A percentile compares a stretch with the other conserved stretches of the same genome.
These are phyloP conservation scores for Anabas testudineus DNA, from an alignment of 2,797 vertebrate species.

Conservation along the genomic window DNA sequence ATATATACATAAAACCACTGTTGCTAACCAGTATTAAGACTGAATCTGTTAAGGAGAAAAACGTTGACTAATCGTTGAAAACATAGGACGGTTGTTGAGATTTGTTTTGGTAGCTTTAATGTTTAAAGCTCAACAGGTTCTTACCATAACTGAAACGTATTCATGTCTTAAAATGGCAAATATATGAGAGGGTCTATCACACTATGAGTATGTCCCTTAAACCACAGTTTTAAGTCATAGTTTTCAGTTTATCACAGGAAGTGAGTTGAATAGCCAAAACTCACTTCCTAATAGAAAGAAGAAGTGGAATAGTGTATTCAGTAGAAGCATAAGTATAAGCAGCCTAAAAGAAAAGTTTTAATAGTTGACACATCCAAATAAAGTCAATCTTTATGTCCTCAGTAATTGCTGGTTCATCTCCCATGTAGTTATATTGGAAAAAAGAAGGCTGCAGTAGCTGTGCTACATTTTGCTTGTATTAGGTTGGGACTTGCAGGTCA, in stretches of 20 bases:
- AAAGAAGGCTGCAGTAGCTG: slow-evolving; percentile 9
- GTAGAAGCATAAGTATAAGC: too few relatives aligned
- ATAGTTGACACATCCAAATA: slow-evolving; percentile 1
- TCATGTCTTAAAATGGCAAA: not conserved
- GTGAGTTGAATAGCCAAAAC: slow-evolving; percentile 9
- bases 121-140: not conserved
- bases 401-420: too few relatives aligned
- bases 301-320: slow-evolving; percentile 62
- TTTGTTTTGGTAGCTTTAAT: not conserved
- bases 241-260: slow-evolving; percentile 48
- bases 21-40: not conserved
- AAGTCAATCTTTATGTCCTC: too few relatives aligned
- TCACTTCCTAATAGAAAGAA: slow-evolving; percentile 70
- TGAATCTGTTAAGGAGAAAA: not conserved
- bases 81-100: not conserved
- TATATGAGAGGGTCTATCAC: not conserved
- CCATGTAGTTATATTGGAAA: too few relatives aligned
- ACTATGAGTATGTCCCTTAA: not conserved
- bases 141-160: not conserved
- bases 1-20: slow-evolving; percentile 5
- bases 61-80: too few relatives aligned
- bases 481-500: not conserved
- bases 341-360: not conserved
- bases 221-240: not conserved
- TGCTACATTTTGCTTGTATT: not conserved